phyloP scores from a whole-genome alignment of 2,113 vertebrate species.

The Amphilophus citrinellus region DNA sequence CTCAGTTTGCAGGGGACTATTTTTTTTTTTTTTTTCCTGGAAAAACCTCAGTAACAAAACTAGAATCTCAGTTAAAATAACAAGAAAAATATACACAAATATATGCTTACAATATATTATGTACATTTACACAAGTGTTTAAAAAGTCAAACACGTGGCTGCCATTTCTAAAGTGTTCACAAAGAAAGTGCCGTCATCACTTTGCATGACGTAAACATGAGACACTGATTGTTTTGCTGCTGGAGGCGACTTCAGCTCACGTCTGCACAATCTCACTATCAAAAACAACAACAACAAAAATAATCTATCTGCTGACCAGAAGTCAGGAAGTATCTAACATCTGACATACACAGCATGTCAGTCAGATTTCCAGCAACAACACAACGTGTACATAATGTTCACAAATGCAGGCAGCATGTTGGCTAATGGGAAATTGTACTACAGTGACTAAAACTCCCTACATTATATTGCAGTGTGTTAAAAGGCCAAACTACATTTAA shows the following conservation, averaged over 20 bases:
- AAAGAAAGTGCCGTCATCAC: conserved; percentile 28
- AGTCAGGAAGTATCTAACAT: background rate
- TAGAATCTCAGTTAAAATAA: conserved; percentile 92
- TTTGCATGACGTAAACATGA: conserved; percentile 24
- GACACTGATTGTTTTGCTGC: conserved; percentile 15
- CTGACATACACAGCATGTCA: background rate
- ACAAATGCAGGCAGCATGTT: conserved; percentile 30
- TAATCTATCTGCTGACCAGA: background rate
- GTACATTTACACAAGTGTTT: conserved; percentile 84
- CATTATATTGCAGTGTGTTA: conserved; percentile 80
- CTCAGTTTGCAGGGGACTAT: conserved; percentile 84
- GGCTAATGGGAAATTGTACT: conserved; percentile 53
- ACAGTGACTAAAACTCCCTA: conserved; percentile 66
- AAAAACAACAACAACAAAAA: background rate
- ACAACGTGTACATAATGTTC: conserved; percentile 1
- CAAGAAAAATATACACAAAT: conserved; percentile 90
- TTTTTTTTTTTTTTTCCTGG: conserved; percentile 40
- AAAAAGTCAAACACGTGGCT: conserved; percentile 83
- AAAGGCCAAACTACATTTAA: conserved; percentile 18
- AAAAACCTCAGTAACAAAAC: conserved; percentile 96
- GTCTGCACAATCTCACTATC: background rate
- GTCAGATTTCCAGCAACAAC: conserved; percentile 20
- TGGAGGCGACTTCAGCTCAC: background rate
- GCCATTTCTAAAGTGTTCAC: conserved; percentile 44
- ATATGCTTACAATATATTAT: conserved; percentile 90